Conservation (phyloP, 2,113 vertebrate genomes). For the Chrysochloris asiatica region DNA sequence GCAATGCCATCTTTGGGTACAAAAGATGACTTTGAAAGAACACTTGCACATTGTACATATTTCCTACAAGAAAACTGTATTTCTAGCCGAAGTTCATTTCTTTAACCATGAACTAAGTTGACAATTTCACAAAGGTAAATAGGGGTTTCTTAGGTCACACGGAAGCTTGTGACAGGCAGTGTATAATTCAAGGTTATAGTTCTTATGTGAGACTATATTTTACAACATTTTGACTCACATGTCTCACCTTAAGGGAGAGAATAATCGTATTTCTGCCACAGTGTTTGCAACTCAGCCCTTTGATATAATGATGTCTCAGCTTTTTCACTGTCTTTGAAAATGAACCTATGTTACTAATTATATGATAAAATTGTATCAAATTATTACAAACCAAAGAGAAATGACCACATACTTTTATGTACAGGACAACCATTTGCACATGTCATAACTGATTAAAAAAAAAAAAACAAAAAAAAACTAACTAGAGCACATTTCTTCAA, state of each 20-base stretch:
- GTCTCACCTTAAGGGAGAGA: slow-evolving; percentile 37
- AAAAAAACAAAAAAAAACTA: slow-evolving; percentile 73
- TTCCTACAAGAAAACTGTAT: slow-evolving; percentile 42
- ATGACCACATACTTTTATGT: slow-evolving; percentile 66
- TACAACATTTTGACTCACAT: slow-evolving; percentile 38
- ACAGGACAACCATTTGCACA: slow-evolving; percentile 60
- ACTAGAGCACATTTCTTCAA: slow-evolving; percentile 71
- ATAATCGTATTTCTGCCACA: slow-evolving; percentile 64
- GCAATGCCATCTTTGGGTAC: not conserved
- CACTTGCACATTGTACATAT: not conserved
- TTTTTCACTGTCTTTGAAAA: slow-evolving; percentile 52
- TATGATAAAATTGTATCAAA: slow-evolving; percentile 65
- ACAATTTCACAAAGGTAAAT: slow-evolving; percentile 55
- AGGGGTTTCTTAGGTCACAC: slow-evolving; percentile 54
- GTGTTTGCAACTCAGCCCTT: slow-evolving; percentile 83
- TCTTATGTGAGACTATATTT: slow-evolving; percentile 57
- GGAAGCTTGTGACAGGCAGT: slow-evolving; percentile 58
- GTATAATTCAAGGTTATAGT: slow-evolving; percentile 49
- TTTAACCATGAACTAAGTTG: slow-evolving; percentile 42
- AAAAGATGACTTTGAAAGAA: not conserved
- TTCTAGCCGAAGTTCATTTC: slow-evolving; percentile 59
- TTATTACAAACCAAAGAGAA: slow-evolving; percentile 67
- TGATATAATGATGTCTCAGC: slow-evolving; percentile 60
- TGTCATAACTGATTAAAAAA: slow-evolving; percentile 53
- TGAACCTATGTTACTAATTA: slow-evolving; percentile 11